Percentiles rank a stretch among this genome's conserved stretches.
Evolutionary conservation across 2,113 vertebrate genomes (phyloP).

Genomic region (Gymnogyps californianus): DNA sequence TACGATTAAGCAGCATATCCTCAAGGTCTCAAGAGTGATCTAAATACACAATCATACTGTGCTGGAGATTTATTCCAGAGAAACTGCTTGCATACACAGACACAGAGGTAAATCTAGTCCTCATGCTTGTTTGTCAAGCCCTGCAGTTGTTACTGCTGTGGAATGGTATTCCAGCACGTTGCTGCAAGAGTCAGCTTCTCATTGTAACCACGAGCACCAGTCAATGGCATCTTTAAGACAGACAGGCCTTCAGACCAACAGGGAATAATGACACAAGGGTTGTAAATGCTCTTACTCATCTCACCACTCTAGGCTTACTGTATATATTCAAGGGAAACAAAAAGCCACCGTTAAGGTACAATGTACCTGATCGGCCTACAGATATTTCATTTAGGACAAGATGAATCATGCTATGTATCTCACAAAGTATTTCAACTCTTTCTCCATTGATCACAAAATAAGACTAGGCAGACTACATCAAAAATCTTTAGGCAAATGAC

Average conservation of each 20-base stretch:
- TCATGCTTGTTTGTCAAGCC: neutral
- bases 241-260: neutral
- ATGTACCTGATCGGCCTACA: neutral
- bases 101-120: neutral
- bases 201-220: neutral
- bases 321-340: neutral
- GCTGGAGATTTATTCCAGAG: neutral
- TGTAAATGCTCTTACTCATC: neutral
- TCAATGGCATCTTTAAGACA: neutral
- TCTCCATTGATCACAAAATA: neutral
- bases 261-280: neutral
- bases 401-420: neutral
- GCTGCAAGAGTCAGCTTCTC: neutral
- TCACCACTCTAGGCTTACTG: neutral
- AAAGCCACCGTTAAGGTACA: neutral
- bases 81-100: neutral
- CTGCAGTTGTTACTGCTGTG: neutral
- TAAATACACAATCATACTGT: neutral
- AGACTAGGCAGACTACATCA: neutral
- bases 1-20: neutral
- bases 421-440: neutral
- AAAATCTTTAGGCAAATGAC: neutral
- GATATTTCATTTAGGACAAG: neutral
- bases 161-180: neutral
- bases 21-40: neutral